These are phyloP conservation scores for Acrocephalus scirpaceus DNA, from an alignment of 2,797 vertebrate genomes.

Conservation along the genomic window DNA sequence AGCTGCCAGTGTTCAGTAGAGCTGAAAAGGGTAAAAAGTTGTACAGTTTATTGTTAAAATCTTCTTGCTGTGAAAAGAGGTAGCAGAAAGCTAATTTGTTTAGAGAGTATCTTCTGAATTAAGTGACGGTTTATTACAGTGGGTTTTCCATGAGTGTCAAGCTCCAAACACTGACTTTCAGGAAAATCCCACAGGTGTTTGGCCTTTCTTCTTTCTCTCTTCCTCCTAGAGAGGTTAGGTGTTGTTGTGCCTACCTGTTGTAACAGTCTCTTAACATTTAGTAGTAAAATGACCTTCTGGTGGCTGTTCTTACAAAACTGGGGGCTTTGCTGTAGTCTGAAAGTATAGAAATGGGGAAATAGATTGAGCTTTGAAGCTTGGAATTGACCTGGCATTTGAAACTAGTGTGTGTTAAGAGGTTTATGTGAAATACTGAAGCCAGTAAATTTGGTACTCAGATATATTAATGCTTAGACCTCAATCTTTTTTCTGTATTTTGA, in stretches of 20 bases:
- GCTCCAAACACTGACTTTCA: background rate
- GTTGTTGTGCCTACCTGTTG: background rate
- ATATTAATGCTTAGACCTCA: conserved; percentile 13
- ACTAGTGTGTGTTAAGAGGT: background rate
- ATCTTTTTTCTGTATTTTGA: conserved; percentile 1
- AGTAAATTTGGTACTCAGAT: conserved; percentile 33
- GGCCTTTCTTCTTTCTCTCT: background rate
- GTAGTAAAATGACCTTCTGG: background rate
- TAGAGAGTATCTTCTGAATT: background rate
- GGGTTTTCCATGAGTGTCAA: background rate
- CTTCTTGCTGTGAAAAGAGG: background rate
- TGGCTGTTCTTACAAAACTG: background rate
- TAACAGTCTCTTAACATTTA: background rate
- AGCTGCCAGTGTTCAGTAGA: background rate
- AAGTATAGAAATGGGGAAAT: background rate
- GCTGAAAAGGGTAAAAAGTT: background rate
- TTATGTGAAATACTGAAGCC: conserved; percentile 10
- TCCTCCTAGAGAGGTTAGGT: background rate
- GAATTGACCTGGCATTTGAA: conserved; percentile 16
- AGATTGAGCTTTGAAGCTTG: background rate
- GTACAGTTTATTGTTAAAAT: background rate
- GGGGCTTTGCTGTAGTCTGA: background rate
- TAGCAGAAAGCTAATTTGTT: background rate
- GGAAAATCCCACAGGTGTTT: background rate
- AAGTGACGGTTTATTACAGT: background rate